These are phyloP conservation scores for Pardosa pseudoannulata DNA, from an alignment of 2,888 invertebrate genomes.

Conservation along the genomic window DNA sequence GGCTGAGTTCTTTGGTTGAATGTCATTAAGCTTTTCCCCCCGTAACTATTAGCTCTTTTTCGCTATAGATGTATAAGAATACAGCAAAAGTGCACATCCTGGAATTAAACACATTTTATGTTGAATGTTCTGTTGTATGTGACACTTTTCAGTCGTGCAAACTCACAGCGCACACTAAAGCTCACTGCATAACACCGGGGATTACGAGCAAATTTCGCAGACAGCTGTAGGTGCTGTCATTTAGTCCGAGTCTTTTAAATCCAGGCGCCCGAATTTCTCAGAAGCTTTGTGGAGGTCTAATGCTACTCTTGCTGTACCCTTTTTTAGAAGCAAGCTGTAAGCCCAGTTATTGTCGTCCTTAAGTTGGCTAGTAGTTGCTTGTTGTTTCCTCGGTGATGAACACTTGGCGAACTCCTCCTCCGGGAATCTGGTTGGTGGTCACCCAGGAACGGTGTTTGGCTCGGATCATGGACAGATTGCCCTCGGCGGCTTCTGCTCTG, in stretches of 20 bases:
- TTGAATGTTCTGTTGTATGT: too few relatives aligned
- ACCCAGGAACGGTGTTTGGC: slow-evolving; percentile 99
- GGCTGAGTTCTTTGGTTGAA: neutral
- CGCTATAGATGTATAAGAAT: neutral
- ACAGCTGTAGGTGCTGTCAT: too few relatives aligned
- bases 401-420: slow-evolving; percentile 82
- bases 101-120: too few relatives aligned
- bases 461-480: slow-evolving; percentile 94
- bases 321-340: slow-evolving; percentile 10
- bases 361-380: slow-evolving; percentile 54
- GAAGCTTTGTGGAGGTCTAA: neutral
- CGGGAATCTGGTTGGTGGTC: slow-evolving; percentile 93
- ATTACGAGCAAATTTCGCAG: too few relatives aligned
- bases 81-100: slow-evolving; percentile 10
- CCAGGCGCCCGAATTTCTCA: too few relatives aligned
- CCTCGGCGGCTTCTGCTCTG: slow-evolving; percentile 95
- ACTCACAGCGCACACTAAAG: too few relatives aligned
- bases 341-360: neutral
- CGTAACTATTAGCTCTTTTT: neutral
- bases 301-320: slow-evolving; percentile 8
- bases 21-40: neutral
- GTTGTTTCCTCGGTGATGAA: slow-evolving; percentile 75
- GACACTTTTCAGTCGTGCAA: too few relatives aligned
- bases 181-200: too few relatives aligned
- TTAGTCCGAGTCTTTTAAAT: too few relatives aligned